Conservation (phyloP, 2,113 vertebrate species). For the Crypturellus undulatus region DNA sequence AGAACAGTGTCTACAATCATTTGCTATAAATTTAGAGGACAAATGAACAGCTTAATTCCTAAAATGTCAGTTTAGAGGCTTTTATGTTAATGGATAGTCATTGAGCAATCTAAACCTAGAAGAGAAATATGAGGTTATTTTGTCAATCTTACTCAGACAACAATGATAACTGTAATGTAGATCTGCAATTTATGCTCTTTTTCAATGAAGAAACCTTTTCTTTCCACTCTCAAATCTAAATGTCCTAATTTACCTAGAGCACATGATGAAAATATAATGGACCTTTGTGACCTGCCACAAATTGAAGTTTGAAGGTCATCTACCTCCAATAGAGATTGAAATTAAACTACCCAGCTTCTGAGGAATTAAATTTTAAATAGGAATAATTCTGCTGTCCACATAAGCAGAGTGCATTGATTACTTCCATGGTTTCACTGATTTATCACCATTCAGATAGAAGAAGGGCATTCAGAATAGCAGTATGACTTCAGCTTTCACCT, state of each 20-base stretch:
- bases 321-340: not conserved
- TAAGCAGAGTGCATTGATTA: not conserved
- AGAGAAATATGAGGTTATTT: not conserved
- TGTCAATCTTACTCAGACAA: not conserved
- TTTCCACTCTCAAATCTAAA: not conserved
- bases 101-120: not conserved
- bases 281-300: not conserved
- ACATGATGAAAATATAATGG: not conserved
- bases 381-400: not conserved
- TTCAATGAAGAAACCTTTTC: not conserved
- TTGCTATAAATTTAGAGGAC: not conserved
- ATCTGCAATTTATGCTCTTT: not conserved
- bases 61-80: not conserved
- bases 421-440: not conserved
- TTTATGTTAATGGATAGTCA: not conserved
- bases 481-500: not conserved
- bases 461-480: not conserved
- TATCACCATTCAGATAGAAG: not conserved
- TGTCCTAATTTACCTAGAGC: not conserved
- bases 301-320: not conserved
- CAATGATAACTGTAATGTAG: not conserved
- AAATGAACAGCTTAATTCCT: not conserved
- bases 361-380: not conserved
- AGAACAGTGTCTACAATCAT: not conserved
- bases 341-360: not conserved